A percentile compares a stretch with the other conserved stretches of the same genome.
phyloP scores from a whole-genome alignment of 1,140 invertebrate species.

The Mactra quadrangularis region DNA sequence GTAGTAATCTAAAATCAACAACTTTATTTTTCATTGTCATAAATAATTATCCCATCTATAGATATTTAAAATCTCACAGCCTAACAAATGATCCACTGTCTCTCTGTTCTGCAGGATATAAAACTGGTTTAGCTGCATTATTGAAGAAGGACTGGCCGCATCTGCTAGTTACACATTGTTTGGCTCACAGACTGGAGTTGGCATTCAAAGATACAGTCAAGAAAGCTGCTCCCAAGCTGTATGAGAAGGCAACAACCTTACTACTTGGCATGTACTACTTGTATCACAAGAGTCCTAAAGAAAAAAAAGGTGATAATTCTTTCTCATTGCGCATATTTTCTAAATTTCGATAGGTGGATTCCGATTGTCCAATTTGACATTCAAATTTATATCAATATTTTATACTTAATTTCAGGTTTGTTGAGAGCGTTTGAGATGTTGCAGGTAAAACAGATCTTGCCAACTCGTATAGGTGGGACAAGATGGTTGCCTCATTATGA shows the following conservation, averaged over 20 bases:
- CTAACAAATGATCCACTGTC: not conserved
- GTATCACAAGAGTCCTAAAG: conserved; percentile 21
- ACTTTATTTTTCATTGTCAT: not conserved
- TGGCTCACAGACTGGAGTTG: conserved; percentile 39
- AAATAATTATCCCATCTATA: not conserved
- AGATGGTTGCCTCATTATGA: conserved; percentile 9
- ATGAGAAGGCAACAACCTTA: conserved; percentile 24
- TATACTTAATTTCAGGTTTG: not conserved
- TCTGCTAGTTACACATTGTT: conserved; percentile 20
- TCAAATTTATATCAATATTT: too few species aligned
- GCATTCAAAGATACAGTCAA: conserved; percentile 40
- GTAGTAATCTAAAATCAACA: not conserved
- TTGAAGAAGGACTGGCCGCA: conserved; percentile 2
- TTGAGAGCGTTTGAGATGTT: not conserved
- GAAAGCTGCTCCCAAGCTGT: not conserved
- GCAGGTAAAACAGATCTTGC: not conserved
- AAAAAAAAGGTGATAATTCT: too few species aligned
- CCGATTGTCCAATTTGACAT: too few species aligned
- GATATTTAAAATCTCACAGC: not conserved
- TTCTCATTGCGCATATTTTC: too few species aligned
- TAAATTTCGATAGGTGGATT: too few species aligned
- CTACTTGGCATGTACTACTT: conserved; percentile 41
- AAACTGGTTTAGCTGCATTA: conserved; percentile 8
- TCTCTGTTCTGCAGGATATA: not conserved
- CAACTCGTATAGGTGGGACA: conserved; percentile 19